Base-by-base conservation (phyloP, 2,113 vertebrate genomes). In the Tringa solitaria region DNA sequence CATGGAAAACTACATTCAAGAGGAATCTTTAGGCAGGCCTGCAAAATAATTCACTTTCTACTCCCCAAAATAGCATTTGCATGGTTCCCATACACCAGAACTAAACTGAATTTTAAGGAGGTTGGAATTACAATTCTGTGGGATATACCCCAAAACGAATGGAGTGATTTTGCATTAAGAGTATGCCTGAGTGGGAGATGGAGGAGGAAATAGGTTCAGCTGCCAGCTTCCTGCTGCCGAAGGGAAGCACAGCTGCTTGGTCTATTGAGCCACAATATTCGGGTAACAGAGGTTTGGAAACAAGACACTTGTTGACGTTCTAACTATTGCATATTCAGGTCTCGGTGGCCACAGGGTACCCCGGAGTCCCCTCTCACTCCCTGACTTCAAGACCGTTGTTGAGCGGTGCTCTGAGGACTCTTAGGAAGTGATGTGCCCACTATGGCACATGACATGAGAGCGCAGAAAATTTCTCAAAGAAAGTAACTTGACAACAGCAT, bases 51-150 rank as follows among this genome's bases (percentile, higher is more conserved):
- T 94, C 74, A 90, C 54, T 77, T 90, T 83, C 63, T 85, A 39
- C 53, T 83, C 67, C 50, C 37, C 48, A 83, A 96, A 97, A 88
- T 50, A 95, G 26, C 61, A 82, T 61, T 79, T 94, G 35, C 50
- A 45, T 6, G 23, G 37, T 77, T 96, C 82, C 41, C 93, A 88
- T 76, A 54, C 45, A 91, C 39, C 78, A 95, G 78, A 91, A 95
- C 75, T 90, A 89, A 97, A 89, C 17, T 57, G 64, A 89, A 94
- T 96, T 95, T 96, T 92, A 91, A 96, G 94, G 94, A 87, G 81
- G 43, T 69, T 96, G 95, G 83, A 95, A 92, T 92, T 96, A 86
- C 83, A 67, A 24, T 91, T 93, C 65, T 61, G 43, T 69, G 88
- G 73, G 51, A 87, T 94, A 95, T 56, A 60, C 69, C 77, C 77